phyloP scores from a whole-genome alignment of 2,797 vertebrate genomes.

The Chloroceryle amazona region DNA sequence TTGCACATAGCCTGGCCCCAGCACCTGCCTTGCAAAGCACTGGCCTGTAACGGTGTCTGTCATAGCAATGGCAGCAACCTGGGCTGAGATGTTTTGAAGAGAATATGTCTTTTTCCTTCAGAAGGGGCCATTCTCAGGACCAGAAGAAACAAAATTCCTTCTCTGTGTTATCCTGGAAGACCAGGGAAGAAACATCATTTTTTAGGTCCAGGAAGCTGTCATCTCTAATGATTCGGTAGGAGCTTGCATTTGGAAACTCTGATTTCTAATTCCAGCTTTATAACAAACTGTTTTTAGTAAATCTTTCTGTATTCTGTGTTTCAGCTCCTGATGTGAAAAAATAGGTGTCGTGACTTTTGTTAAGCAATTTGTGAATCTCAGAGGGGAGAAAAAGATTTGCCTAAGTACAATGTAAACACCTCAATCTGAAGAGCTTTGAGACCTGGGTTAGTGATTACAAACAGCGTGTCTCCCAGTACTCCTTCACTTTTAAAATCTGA shows the following conservation, averaged over 20 bases:
- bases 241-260: neutral
- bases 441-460: neutral
- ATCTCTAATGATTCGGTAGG: neutral
- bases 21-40: neutral
- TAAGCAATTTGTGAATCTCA: conserved; percentile 5
- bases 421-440: neutral
- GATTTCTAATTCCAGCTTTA: neutral
- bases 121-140: neutral
- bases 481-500: neutral
- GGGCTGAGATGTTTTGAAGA: neutral
- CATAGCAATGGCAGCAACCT: accelerated
- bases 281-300: neutral
- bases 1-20: neutral
- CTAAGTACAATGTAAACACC: conserved; percentile 24
- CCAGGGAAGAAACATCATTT: neutral
- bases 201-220: neutral
- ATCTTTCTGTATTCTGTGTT: neutral
- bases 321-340: neutral
- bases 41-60: neutral
- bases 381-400: neutral
- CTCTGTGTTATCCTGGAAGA: neutral
- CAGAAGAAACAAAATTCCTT: neutral
- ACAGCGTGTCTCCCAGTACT: neutral
- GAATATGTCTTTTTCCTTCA: neutral
- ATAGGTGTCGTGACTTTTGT: neutral